Conservation (phyloP, 2,113 vertebrate species). For the Pteronura brasiliensis region DNA sequence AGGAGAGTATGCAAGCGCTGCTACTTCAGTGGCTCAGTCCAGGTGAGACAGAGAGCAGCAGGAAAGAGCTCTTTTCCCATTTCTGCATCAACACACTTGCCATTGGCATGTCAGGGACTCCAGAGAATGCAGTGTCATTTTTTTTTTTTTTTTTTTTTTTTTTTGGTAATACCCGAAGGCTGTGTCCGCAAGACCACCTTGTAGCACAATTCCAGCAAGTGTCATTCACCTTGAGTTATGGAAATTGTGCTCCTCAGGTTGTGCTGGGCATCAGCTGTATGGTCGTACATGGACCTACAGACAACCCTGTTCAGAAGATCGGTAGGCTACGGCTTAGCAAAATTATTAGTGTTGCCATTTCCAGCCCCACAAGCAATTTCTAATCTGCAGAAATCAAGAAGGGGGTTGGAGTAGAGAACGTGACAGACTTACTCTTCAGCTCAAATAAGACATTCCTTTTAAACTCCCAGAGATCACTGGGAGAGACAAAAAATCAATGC, state of each 20-base stretch:
- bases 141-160: neutral
- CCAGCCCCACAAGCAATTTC: neutral
- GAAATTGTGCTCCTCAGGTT: neutral
- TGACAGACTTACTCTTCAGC: neutral
- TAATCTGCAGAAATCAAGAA: neutral
- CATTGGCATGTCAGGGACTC: too few species aligned
- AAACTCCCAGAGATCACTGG: neutral
- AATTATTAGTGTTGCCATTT: neutral
- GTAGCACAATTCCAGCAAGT: neutral
- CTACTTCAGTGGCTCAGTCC: neutral
- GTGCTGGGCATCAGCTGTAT: too few species aligned
- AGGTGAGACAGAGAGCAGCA: fast-evolving
- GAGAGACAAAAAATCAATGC: neutral
- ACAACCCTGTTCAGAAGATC: neutral
- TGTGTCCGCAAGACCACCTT: neutral
- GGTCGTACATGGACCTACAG: too few species aligned
- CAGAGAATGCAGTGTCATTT: neutral
- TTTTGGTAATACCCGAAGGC: neutral
- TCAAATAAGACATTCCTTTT: neutral
- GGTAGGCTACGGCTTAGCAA: neutral
- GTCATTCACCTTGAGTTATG: too few species aligned
- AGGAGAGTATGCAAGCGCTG: neutral
- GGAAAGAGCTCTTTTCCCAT: neutral
- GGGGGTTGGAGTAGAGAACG: neutral
- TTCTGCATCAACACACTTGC: neutral